Percentiles rank a stretch among this genome's conserved stretches.
Conservation (phyloP, 2,888 invertebrate species). For the Myathropa florea region DNA sequence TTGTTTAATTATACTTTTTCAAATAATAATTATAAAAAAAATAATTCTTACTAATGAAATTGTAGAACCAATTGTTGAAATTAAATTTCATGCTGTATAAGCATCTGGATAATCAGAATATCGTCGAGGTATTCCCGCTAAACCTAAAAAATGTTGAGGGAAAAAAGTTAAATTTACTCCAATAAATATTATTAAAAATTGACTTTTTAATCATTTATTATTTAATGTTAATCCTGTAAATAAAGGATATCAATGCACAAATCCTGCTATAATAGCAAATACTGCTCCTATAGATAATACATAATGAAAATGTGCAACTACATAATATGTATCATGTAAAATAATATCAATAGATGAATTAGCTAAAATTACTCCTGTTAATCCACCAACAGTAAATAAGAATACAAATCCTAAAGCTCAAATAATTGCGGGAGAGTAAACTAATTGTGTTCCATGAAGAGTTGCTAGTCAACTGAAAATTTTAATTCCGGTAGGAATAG, state of each 20-base stretch:
- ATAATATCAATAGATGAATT: constrained; percentile 90
- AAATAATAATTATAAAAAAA: constrained; percentile 84
- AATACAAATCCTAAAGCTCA: constrained; percentile 90
- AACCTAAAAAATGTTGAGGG: constrained; percentile 89
- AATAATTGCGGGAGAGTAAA: constrained; percentile 83
- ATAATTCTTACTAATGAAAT: constrained; percentile 84
- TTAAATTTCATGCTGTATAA: constrained; percentile 85
- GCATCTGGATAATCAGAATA: constrained; percentile 88
- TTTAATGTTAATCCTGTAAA: constrained; percentile 85
- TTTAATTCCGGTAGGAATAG: constrained; percentile 92
- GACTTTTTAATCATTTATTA: constrained; percentile 84
- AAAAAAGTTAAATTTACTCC: constrained; percentile 91
- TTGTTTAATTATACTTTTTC: constrained; percentile 83
- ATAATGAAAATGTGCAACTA: constrained; percentile 91
- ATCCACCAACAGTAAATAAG: constrained; percentile 88
- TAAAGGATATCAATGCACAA: constrained; percentile 87
- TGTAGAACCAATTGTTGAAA: constrained; percentile 86
- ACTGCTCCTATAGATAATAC: constrained; percentile 90
- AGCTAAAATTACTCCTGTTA: constrained; percentile 85
- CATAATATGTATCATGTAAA: constrained; percentile 92
- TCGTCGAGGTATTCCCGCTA: constrained; percentile 88
- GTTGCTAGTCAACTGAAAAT: constrained; percentile 90
- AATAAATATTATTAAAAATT: constrained; percentile 87
- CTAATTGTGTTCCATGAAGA: constrained; percentile 84
- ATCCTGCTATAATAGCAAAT: constrained; percentile 88